Evolutionary conservation across 2,888 invertebrate genomes (phyloP), one percentile per base, ranked within the genome.

Genomic region (Stenoptilia bipunctidactyla): DNA sequence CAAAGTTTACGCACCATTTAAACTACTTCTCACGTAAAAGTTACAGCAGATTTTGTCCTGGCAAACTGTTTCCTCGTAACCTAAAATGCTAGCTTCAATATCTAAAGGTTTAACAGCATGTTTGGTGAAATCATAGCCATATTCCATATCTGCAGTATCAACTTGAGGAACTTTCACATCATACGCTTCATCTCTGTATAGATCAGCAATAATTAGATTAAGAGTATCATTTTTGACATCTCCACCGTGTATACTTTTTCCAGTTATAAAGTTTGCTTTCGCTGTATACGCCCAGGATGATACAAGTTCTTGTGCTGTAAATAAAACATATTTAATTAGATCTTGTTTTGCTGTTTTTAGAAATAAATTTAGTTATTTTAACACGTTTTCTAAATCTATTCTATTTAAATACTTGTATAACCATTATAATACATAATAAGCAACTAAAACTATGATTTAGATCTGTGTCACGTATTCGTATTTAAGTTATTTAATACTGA

Each of bases 21-120:
- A 41, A 8, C 34, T 49, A 14, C 61, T 61, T 40, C 74, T 77
- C 8, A 79, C 42, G 27, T 62, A 49, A 43, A 80, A 79, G 10
- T 73, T 56, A 38, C 80, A 80, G 51, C 80, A 80, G 46, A 79
- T 68, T 0, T 39, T 43, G 1, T 52, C 57, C 13, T 77, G 64
- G 45, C 80, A 80, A 1, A 80, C 63, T 0, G 55, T 56, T 6
- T 76, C 61, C 6, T 42, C 50, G 33, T 63, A 55, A 0, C 72
- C 77, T 2, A 40, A 34, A 1, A 20, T 34, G 15, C 66, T 61
- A 2, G 61, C 60, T 13, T 53, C 54, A 9, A 67, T 1, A 27
- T 76, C 55, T 34, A 79, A 20, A 0, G 71, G 68, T 27, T 44
- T 73, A 40, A 63, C 56, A 44, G 52, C 60, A 55, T 67, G 70